Base-by-base conservation (phyloP, 2,797 vertebrate species). In the Macroramphosus scolopax region DNA sequence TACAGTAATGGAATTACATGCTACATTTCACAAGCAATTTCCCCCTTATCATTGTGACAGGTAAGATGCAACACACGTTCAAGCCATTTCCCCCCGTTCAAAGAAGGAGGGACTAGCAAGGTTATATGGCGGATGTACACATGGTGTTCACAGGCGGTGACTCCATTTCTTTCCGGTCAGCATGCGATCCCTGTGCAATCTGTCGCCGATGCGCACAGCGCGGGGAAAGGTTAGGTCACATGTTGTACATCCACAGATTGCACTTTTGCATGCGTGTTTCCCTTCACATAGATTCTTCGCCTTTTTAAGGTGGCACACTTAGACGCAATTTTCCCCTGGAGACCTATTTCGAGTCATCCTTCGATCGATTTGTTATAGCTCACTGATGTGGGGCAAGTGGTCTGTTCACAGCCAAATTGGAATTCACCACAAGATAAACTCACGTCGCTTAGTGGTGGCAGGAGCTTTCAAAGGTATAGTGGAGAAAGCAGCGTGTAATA, bases 311-410 rank as follows among this genome's bases (percentile, higher is more conserved):
- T 16, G 47, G 51, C 17, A 30, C 28, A 41, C 56, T 22, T 43
- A 5, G 17, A 51, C 51, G 51, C 34, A 17, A 29, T 48, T 59
- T 48, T 58, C 78, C 72, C 73, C 20, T 0, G 41, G n/a, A 68
- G 70, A 51, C 54, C 39, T 39, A 65, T 77, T 66, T 58, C 47
- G 59, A 74, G 61, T 64, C 62, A 42, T 72, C 44, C 44, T 61
- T 5, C 66, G 68, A 78, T 84, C 59, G 73, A 85, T 78, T 74
- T 54, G 72, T 76, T 77, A 69, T 66, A 81, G 77, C 66, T 75
- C 65, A 63, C 52, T 79, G 77, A 78, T 68, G 62, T 53, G 11
- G 48, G 48, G 63, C 68, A 72, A 70, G 66, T 29, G 51, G 48
- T 74, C 47, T 40, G 56, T 63, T 78, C 63, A 29, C 58, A 71